Evolutionary conservation across 2,797 vertebrate genomes (phyloP).

Genomic region (Salarias fasciatus): DNA sequence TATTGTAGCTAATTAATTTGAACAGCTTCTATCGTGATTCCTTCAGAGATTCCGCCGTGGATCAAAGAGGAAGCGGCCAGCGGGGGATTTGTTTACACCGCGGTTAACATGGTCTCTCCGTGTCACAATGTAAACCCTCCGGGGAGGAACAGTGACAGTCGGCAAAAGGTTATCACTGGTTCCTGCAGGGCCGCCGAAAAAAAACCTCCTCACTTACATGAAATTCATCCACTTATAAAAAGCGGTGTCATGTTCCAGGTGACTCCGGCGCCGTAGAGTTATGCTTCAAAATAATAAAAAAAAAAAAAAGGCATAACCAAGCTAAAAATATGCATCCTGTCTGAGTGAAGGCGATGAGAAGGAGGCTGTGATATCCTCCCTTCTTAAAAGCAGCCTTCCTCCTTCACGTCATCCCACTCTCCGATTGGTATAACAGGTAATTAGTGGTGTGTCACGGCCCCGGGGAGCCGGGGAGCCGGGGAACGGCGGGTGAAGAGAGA

Average conservation of each 20-base stretch:
- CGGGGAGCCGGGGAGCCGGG: constrained; percentile 71
- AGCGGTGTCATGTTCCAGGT: constrained; percentile 68
- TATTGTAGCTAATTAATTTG: too few species aligned
- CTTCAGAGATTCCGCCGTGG: too few species aligned
- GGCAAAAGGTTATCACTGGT: constrained; percentile 36
- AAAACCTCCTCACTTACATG: constrained; percentile 58
- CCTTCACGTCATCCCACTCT: constrained; percentile 84
- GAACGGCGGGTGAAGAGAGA: constrained; percentile 64
- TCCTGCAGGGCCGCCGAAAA: constrained; percentile 39
- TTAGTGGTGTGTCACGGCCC: constrained; percentile 92
- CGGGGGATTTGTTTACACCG: constrained; percentile 3
- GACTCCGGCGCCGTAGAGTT: constrained; percentile 53
- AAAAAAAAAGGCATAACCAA: constrained; percentile 35
- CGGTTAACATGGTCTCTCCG: background rate
- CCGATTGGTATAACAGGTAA: constrained; percentile 93
- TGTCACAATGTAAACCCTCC: constrained; percentile 43
- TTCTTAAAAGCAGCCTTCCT: constrained; percentile 87
- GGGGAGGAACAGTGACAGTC: constrained; percentile 35
- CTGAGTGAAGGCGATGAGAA: constrained; percentile 46
- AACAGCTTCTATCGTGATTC: too few species aligned
- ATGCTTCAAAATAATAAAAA: constrained; percentile 42
- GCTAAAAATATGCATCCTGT: constrained; percentile 63
- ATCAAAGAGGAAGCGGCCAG: too few species aligned
- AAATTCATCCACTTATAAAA: constrained; percentile 66
- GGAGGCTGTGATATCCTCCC: constrained; percentile 72